phyloP scores from a whole-genome alignment of 2,797 vertebrate genomes.

The Hypotaenidia okinawae region DNA sequence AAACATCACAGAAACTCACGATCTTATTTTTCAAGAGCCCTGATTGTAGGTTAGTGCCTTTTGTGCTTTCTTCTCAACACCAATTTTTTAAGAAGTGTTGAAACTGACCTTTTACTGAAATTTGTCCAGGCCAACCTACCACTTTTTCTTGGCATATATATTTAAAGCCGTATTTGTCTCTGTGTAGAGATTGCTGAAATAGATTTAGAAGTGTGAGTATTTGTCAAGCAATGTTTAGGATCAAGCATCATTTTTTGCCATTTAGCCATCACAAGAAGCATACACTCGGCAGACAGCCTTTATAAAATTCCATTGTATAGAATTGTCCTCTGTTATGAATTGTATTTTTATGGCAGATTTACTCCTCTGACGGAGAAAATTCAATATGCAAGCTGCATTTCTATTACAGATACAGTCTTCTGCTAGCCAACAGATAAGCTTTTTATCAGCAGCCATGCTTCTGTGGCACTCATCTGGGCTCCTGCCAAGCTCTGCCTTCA shows the following conservation, averaged over 20 bases:
- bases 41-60: not conserved
- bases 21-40: not conserved
- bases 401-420: slow-evolving; percentile 39
- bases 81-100: not conserved
- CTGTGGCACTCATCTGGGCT: slow-evolving; percentile 23
- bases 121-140: not conserved
- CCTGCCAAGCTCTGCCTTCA: slow-evolving; percentile 22
- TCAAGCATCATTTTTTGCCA: not conserved
- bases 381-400: slow-evolving; percentile 10
- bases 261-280: not conserved
- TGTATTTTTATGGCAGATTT: slow-evolving; percentile 21
- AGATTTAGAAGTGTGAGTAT: not conserved
- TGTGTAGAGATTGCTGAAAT: not conserved
- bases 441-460: slow-evolving; percentile 46
- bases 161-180: slow-evolving; percentile 5
- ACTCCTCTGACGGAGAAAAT: slow-evolving; percentile 32
- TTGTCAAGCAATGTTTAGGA: not conserved
- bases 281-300: not conserved
- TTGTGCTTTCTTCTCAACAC: not conserved
- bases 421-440: slow-evolving; percentile 58
- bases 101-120: not conserved
- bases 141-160: not conserved
- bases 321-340: not conserved
- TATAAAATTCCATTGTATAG: slow-evolving; percentile 1
- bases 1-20: not conserved